These are phyloP conservation scores for Pygoscelis antarcticus DNA, from an alignment of 2,113 vertebrate species.

Conservation along the genomic window DNA sequence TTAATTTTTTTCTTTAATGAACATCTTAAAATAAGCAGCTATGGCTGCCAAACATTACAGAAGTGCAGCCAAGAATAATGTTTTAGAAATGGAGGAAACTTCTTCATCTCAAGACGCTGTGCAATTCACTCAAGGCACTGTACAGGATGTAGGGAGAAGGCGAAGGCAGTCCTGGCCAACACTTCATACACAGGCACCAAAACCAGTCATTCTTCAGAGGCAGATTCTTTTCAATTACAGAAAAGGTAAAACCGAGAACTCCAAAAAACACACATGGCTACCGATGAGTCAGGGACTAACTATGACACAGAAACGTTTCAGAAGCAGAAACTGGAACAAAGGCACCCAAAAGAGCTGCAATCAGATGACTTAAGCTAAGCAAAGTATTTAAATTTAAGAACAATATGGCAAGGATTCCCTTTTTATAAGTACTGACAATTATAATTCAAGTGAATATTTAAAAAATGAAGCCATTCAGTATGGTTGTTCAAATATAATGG, in stretches of 20 bases:
- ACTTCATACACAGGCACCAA: not conserved
- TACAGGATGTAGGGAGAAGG: not conserved
- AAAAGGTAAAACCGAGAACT: not conserved
- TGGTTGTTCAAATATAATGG: not conserved
- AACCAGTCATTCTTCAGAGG: not conserved
- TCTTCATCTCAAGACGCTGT: slow-evolving; percentile 20
- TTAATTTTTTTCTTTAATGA: slow-evolving; percentile 66
- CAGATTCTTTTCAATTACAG: not conserved
- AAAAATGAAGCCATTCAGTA: not conserved
- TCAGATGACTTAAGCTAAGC: not conserved
- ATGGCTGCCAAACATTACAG: slow-evolving; percentile 67
- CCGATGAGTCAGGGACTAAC: not conserved
- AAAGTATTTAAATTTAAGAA: not conserved
- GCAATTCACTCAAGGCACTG: not conserved
- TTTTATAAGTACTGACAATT: not conserved
- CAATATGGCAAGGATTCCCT: not conserved
- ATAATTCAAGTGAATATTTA: not conserved
- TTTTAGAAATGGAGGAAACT: slow-evolving; percentile 38
- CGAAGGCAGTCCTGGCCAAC: not conserved
- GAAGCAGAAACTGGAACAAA: slow-evolving; percentile 13
- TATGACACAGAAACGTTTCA: not conserved
- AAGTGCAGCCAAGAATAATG: slow-evolving; percentile 66
- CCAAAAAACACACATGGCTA: not conserved
- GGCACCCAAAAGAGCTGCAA: not conserved
- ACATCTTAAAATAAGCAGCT: slow-evolving; percentile 66